Conservation (phyloP, 2,888 invertebrate genomes). For the Hipparchia sbordonii region DNA sequence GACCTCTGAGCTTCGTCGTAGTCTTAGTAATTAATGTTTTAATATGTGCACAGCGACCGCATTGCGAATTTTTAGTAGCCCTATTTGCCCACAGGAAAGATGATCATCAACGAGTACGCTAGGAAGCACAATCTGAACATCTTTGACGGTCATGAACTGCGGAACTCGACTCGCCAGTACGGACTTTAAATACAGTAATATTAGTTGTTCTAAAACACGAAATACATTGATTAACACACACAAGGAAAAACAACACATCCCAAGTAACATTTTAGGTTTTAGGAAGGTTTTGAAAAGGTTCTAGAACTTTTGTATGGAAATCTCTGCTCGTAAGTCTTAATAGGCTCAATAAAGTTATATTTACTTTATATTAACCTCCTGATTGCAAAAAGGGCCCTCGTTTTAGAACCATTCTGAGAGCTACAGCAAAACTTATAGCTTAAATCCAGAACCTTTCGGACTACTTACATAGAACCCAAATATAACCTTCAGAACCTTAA, state of each 20-base stretch:
- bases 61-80: constrained; percentile 51
- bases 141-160: constrained; percentile 88
- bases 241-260: not conserved
- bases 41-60: constrained; percentile 39
- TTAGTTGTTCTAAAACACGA: constrained; percentile 64
- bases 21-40: not conserved
- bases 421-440: no score
- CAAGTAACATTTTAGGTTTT: not conserved
- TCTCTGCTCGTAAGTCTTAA: no score
- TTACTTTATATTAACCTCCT: no score
- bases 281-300: no score
- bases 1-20: not conserved
- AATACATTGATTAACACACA: constrained; percentile 11
- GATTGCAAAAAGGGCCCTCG: no score
- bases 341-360: no score
- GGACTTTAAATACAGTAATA: constrained; percentile 87
- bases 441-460: no score
- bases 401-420: no score
- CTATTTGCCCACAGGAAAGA: constrained; percentile 84
- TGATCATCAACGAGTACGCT: constrained; percentile 89
- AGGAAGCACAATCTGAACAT: constrained; percentile 89
- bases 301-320: no score
- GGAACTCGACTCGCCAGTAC: constrained; percentile 90
- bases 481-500: no score
- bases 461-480: no score